Percentiles rank a stretch among this genome's conserved stretches.
Conservation (phyloP, 1,140 invertebrate species). For the Solen grandis region DNA sequence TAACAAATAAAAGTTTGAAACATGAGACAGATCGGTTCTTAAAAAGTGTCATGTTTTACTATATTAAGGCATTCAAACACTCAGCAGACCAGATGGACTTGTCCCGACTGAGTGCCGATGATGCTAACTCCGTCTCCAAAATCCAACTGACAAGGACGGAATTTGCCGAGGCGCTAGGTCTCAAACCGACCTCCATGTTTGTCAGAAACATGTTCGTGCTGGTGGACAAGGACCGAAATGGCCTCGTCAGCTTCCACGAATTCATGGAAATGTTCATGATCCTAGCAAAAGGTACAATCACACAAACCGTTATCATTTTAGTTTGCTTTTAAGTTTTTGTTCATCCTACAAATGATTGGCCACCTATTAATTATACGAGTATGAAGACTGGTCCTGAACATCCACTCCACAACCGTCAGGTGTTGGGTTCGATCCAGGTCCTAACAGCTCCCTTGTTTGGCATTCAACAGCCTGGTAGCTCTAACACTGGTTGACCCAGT, state of each 20-base stretch:
- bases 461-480: neutral
- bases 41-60: neutral
- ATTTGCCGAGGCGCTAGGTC: conserved; percentile 98
- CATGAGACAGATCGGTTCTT: no score
- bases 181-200: conserved; percentile 98
- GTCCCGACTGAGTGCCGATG: conserved; percentile 48
- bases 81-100: conserved; percentile 13
- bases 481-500: no score
- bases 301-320: no score
- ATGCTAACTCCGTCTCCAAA: conserved; percentile 61
- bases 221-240: conserved; percentile 97
- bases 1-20: no score
- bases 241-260: conserved; percentile 98
- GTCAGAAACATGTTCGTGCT: conserved; percentile 99
- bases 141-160: conserved; percentile 84
- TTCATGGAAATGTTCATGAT: conserved; percentile 97
- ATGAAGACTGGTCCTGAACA: neutral
- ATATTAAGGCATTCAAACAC: conserved; percentile 59
- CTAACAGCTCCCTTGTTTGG: neutral
- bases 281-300: conserved; percentile 82
- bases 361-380: neutral
- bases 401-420: no score
- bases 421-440: neutral
- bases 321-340: neutral
- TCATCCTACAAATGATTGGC: no score